phyloP scores from a whole-genome alignment of 2,797 vertebrate species.

The Lepus oiostolus region DNA sequence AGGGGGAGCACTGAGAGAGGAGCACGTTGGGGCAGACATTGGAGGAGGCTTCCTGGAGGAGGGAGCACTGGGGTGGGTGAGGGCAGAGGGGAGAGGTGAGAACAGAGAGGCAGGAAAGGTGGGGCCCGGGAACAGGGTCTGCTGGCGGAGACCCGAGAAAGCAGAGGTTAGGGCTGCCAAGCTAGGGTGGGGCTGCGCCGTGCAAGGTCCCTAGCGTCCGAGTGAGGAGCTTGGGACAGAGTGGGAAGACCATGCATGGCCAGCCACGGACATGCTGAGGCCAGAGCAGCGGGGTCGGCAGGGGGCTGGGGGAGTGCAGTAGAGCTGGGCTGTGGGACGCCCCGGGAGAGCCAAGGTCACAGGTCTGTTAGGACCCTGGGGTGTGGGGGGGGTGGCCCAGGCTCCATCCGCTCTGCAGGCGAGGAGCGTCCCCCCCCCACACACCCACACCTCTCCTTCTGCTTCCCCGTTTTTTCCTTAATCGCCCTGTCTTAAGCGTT shows the following conservation, averaged over 20 bases:
- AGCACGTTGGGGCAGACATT: background rate
- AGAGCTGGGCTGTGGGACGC: too few species aligned
- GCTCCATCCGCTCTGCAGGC: background rate
- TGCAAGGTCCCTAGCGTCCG: background rate
- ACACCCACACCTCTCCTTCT: too few species aligned
- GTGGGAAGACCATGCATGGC: accelerated
- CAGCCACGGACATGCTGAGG: background rate
- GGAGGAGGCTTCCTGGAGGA: background rate
- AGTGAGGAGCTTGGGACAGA: background rate
- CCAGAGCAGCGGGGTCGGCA: background rate
- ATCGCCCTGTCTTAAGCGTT: too few species aligned
- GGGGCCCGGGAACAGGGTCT: background rate
- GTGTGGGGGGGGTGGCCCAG: too few species aligned
- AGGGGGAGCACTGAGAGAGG: accelerated
- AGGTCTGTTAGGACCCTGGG: background rate
- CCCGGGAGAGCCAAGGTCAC: too few species aligned
- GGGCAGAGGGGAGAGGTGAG: background rate
- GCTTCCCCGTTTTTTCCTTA: too few species aligned
- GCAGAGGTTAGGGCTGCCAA: background rate
- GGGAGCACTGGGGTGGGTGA: background rate
- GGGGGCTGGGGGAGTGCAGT: too few species aligned
- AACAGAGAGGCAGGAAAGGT: background rate
- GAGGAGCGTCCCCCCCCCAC: background rate
- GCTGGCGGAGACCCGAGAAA: background rate
- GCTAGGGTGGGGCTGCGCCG: background rate